Percentiles rank a stretch among this genome's conserved stretches.
phyloP scores from a whole-genome alignment of 92 coral and sea anemone species.

The Metridium senile region DNA sequence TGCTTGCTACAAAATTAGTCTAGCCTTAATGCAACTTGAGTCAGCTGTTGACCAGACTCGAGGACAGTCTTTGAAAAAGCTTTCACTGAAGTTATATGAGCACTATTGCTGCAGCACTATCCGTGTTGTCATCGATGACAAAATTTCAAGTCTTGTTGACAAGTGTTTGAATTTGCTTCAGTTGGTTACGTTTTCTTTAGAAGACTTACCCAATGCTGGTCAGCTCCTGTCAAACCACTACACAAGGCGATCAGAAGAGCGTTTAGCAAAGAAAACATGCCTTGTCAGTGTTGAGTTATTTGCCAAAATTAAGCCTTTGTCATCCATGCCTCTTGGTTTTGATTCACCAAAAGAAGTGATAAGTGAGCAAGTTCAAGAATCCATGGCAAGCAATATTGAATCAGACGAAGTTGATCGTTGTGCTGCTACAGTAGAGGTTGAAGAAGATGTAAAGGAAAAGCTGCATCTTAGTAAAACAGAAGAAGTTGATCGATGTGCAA shows the following conservation, averaged over 20 bases:
- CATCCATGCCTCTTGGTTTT: background rate
- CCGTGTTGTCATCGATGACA: conserved; percentile 47
- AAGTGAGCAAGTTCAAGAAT: background rate
- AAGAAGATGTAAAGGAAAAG: background rate
- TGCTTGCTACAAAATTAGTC: conserved; percentile 77
- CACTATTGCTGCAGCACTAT: conserved; percentile 75
- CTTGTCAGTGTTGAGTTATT: conserved; percentile 10
- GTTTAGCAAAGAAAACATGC: conserved; percentile 6
- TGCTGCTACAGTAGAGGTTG: conserved; percentile 29
- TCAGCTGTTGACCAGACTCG: conserved; percentile 16
- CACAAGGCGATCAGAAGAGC: conserved; percentile 10
- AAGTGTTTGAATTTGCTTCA: conserved; percentile 48
- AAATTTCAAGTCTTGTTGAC: conserved; percentile 38
- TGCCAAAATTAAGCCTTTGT: conserved; percentile 5
- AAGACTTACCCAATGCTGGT: conserved; percentile 39
- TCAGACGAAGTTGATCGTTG: conserved; percentile 18
- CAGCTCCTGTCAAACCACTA: conserved; percentile 18
- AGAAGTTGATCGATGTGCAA: conserved; percentile 15
- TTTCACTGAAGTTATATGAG: conserved; percentile 74
- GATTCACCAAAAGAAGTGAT: background rate
- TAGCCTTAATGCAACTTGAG: conserved; percentile 43
- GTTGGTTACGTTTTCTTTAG: conserved; percentile 38
- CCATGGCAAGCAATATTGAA: background rate
- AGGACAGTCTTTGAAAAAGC: conserved; percentile 37
- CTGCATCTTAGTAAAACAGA: background rate